These are phyloP conservation scores for Antrozous pallidus DNA, from an alignment of 2,797 vertebrate genomes.

Conservation along the genomic window DNA sequence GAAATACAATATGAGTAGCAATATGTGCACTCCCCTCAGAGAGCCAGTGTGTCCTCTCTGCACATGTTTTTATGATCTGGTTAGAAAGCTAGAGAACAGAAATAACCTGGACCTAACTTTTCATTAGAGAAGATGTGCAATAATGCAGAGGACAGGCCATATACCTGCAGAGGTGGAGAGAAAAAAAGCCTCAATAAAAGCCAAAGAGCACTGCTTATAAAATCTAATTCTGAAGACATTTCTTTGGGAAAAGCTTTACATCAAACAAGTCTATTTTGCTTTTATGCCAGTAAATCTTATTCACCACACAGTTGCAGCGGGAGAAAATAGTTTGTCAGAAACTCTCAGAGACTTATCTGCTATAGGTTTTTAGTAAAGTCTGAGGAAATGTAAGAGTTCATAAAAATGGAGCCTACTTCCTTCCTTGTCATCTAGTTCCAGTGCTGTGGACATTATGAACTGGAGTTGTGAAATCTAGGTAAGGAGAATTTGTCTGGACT, in stretches of 20 bases:
- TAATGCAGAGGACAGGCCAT: neutral
- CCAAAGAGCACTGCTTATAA: neutral
- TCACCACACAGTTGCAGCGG: neutral
- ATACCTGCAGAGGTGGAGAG: neutral
- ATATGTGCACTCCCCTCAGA: neutral
- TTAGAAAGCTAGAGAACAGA: neutral
- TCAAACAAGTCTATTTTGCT: neutral
- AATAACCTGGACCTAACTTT: neutral
- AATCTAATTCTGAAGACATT: neutral
- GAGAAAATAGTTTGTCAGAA: slow-evolving; percentile 14
- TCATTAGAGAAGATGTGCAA: neutral
- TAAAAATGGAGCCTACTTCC: neutral
- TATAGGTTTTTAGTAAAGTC: neutral
- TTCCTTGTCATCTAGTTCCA: neutral
- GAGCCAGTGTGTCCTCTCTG: neutral
- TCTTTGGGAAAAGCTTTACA: neutral
- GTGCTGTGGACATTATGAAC: neutral
- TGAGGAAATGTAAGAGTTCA: neutral
- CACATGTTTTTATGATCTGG: neutral
- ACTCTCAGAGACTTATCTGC: neutral
- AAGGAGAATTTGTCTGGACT: neutral
- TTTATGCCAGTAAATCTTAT: neutral
- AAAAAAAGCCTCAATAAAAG: neutral
- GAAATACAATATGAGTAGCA: neutral
- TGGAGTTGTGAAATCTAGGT: neutral